Percentiles rank a stretch among this genome's conserved stretches.
These are phyloP conservation scores for Abrostola triplasia DNA, from an alignment of 2,888 invertebrate species.

Conservation along the genomic window DNA sequence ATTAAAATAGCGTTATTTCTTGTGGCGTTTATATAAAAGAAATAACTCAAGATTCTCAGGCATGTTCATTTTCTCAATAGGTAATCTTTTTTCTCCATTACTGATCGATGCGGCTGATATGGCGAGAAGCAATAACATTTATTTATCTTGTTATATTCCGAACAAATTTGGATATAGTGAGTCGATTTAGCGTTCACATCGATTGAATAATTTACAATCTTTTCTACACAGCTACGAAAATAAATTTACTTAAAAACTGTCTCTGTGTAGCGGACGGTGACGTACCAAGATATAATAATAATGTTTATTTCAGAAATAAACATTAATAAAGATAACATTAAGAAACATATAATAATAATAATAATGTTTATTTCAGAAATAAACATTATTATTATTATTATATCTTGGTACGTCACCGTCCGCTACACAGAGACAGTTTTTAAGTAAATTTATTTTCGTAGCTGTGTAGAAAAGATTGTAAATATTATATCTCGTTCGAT, in stretches of 20 bases:
- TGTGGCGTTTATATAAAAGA: slow-evolving; percentile 36
- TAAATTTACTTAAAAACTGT: background rate
- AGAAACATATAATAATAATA: no score
- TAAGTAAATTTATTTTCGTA: background rate
- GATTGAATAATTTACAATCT: slow-evolving; percentile 10
- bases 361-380: no score
- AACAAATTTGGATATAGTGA: slow-evolving; percentile 3
- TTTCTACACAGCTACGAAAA: background rate
- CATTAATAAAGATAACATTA: no score
- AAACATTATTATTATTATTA: no score
- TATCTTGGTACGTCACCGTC: no score
- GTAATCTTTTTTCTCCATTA: slow-evolving; percentile 15
- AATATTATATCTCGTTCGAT: background rate
- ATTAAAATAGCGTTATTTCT: slow-evolving; percentile 59
- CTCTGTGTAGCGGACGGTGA: no score
- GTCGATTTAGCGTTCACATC: slow-evolving; percentile 5
- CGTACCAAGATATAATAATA: no score
- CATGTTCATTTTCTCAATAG: slow-evolving; percentile 20
- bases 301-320: no score
- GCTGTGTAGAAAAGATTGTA: background rate
- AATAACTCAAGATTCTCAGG: slow-evolving; percentile 26
- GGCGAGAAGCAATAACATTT: slow-evolving; percentile 8
- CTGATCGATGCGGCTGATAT: slow-evolving; percentile 21
- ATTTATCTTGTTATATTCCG: slow-evolving; percentile 4
- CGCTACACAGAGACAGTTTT: no score